Conservation (phyloP, 2,888 invertebrate genomes). For the Cosmopolites sordidus region DNA sequence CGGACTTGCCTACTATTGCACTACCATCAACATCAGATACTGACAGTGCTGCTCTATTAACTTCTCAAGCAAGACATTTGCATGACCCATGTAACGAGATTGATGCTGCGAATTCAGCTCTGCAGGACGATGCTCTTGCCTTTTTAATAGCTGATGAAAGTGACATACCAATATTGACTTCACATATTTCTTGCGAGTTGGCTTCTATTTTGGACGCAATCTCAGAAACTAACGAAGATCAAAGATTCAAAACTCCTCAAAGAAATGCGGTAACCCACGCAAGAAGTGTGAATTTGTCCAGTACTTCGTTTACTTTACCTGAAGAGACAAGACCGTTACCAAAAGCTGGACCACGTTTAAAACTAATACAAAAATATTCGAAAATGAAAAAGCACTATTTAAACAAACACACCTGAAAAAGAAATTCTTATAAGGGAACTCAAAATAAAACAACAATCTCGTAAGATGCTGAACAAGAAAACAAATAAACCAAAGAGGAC, state of each 20-base stretch:
- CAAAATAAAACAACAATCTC: background rate
- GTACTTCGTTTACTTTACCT: constrained; percentile 10
- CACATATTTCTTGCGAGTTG: too few relatives aligned
- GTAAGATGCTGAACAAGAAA: constrained; percentile 1
- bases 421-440: background rate
- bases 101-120: too few relatives aligned
- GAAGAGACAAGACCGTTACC: constrained; percentile 14
- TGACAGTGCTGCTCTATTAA: background rate
- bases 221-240: too few relatives aligned
- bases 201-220: too few relatives aligned
- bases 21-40: constrained; percentile 7
- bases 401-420: constrained; percentile 8
- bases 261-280: constrained; percentile 6
- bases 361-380: constrained; percentile 7
- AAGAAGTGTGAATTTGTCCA: constrained; percentile 12
- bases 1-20: background rate
- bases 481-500: constrained; percentile 1
- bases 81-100: constrained; percentile 9
- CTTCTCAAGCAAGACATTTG: background rate
- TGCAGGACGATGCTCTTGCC: too few relatives aligned
- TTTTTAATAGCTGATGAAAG: too few relatives aligned
- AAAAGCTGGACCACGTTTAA: constrained; percentile 10
- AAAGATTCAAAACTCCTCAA: too few relatives aligned
- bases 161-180: constrained; percentile 3
- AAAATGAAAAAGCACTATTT: too few relatives aligned